These are phyloP conservation scores for Triplophysa bombifrons DNA, from an alignment of 2,797 vertebrate species.

Conservation along the genomic window DNA sequence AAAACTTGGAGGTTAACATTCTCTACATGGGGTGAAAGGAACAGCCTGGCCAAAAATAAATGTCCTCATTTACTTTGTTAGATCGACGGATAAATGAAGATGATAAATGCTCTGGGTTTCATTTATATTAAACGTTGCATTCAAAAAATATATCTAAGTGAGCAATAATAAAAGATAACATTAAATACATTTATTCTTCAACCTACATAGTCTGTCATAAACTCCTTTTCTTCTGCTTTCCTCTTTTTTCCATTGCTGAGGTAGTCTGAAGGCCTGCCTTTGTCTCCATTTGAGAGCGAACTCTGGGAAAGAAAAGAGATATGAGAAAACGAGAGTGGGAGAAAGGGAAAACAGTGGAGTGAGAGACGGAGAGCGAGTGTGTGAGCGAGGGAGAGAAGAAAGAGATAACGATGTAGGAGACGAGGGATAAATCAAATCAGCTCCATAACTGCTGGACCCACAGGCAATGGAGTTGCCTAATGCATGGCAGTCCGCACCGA, in stretches of 20 bases:
- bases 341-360: constrained; percentile 2
- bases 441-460: constrained; percentile 68
- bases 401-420: constrained; percentile 48
- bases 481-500: constrained; percentile 63
- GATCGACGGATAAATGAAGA: not conserved
- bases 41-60: not conserved
- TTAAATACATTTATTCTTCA: too few relatives aligned
- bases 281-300: constrained; percentile 86
- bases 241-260: constrained; percentile 90
- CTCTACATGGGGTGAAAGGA: not conserved
- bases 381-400: not conserved
- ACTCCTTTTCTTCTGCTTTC: constrained; percentile 91
- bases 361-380: not conserved
- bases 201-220: constrained; percentile 88
- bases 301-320: constrained; percentile 72
- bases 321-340: constrained; percentile 29
- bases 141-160: too few relatives aligned
- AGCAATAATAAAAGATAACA: too few relatives aligned
- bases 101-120: too few relatives aligned
- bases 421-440: constrained; percentile 73
- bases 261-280: constrained; percentile 85
- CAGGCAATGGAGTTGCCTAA: constrained; percentile 69
- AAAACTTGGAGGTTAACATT: rapidly evolving
- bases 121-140: too few relatives aligned
- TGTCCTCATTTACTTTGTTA: not conserved